These are phyloP conservation scores for Sander lucioperca DNA, from an alignment of 2,113 vertebrate genomes.

Conservation along the genomic window DNA sequence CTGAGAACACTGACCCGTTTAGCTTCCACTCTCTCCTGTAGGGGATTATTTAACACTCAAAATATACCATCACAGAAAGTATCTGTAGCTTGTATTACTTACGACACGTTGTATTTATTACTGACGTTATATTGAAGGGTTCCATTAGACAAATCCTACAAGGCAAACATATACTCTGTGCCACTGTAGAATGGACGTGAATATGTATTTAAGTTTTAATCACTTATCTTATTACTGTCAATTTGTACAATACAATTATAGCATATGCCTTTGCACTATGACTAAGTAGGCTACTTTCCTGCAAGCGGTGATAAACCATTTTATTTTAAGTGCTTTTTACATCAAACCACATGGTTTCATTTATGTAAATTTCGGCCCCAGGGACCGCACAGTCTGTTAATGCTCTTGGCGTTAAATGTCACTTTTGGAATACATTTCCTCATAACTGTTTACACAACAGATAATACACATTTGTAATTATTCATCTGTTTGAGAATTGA, in stretches of 20 bases:
- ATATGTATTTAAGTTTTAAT: not conserved
- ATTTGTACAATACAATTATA: not conserved
- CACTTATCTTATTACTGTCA: not conserved
- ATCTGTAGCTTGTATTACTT: not conserved
- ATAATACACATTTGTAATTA: not conserved
- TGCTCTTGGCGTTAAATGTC: not conserved
- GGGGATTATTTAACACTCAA: constrained; percentile 14
- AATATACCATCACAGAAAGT: not conserved
- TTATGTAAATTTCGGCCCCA: not conserved
- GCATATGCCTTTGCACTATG: not conserved
- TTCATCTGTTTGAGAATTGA: not conserved
- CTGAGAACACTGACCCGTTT: constrained; percentile 7
- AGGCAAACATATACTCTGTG: not conserved
- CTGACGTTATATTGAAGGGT: too few relatives aligned
- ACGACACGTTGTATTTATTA: not conserved
- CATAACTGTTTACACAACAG: not conserved
- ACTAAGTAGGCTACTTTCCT: not conserved
- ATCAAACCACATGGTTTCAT: not conserved
- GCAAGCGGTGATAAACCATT: not conserved
- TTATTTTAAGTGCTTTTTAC: not conserved
- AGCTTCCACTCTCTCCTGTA: constrained; percentile 2
- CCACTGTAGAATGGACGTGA: not conserved
- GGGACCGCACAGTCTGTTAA: not conserved
- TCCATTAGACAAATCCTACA: not conserved
- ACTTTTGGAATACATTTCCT: not conserved